phyloP scores from a whole-genome alignment of 2,797 vertebrate species.

The Hemibagrus guttatus region DNA sequence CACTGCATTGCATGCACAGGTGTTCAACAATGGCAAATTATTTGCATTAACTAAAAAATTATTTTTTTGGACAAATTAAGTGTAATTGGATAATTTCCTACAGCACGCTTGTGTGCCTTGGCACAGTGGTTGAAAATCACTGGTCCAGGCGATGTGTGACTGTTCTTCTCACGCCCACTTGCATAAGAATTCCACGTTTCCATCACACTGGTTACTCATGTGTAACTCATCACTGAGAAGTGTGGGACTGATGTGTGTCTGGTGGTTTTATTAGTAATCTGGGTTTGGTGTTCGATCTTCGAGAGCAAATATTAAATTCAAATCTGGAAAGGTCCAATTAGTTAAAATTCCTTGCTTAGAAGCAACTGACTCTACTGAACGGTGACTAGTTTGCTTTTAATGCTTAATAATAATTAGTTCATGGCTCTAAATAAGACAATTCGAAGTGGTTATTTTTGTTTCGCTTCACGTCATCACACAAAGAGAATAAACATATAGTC shows the following conservation, averaged over 20 bases:
- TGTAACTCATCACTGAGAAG: slow-evolving; percentile 43
- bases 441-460: not conserved
- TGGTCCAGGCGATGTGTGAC: slow-evolving; percentile 19
- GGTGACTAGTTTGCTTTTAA: not conserved
- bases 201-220: slow-evolving; percentile 43
- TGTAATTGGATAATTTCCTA: too few species aligned
- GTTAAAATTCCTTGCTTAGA: not conserved
- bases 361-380: not conserved
- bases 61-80: too few species aligned
- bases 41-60: too few species aligned
- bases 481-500: not conserved
- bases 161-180: slow-evolving; percentile 42
- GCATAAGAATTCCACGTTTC: slow-evolving; percentile 24
- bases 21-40: too few species aligned
- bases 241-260: slow-evolving; percentile 32
- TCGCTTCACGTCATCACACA: not conserved
- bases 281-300: not conserved
- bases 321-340: not conserved
- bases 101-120: too few species aligned
- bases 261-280: not conserved
- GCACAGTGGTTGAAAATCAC: too few species aligned
- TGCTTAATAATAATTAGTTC: not conserved
- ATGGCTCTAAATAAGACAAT: not conserved
- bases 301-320: not conserved
- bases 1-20: too few species aligned